phyloP scores from a whole-genome alignment of 2,113 vertebrate species.

The Phalacrocorax pelagicus region DNA sequence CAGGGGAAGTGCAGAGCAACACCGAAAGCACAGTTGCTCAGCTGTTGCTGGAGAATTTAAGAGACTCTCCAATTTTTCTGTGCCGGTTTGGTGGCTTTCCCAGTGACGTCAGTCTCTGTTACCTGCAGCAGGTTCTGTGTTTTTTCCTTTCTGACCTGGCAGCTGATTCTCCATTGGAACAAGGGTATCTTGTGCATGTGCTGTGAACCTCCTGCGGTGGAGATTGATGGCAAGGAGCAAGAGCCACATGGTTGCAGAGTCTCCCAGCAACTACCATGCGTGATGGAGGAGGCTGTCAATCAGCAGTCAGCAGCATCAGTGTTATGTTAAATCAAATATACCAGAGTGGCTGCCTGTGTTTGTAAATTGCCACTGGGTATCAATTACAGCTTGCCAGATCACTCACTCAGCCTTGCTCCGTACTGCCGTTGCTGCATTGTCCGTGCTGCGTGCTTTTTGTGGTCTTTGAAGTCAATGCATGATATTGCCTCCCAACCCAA shows the following conservation, averaged over 20 bases:
- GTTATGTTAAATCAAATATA: background rate
- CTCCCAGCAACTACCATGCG: background rate
- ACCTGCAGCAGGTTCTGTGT: background rate
- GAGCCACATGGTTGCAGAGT: background rate
- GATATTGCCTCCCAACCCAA: background rate
- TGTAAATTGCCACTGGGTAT: background rate
- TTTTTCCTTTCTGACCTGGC: background rate
- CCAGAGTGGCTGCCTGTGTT: background rate
- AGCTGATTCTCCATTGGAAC: background rate
- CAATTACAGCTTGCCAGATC: background rate
- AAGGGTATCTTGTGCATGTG: too few relatives aligned
- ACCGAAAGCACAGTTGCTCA: background rate
- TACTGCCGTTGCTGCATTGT: background rate
- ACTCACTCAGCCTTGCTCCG: background rate
- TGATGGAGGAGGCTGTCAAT: background rate
- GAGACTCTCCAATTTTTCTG: background rate
- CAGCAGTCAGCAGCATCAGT: background rate
- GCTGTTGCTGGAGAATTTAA: background rate
- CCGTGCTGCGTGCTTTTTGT: fast-evolving
- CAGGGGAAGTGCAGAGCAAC: background rate
- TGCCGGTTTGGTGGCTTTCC: background rate
- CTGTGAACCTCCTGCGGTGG: background rate
- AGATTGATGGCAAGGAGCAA: background rate
- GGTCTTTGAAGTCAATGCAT: background rate
- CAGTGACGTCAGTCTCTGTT: background rate